Evolutionary conservation across 1,140 invertebrate species (phyloP).

Genomic region (Pomacea maculata): DNA sequence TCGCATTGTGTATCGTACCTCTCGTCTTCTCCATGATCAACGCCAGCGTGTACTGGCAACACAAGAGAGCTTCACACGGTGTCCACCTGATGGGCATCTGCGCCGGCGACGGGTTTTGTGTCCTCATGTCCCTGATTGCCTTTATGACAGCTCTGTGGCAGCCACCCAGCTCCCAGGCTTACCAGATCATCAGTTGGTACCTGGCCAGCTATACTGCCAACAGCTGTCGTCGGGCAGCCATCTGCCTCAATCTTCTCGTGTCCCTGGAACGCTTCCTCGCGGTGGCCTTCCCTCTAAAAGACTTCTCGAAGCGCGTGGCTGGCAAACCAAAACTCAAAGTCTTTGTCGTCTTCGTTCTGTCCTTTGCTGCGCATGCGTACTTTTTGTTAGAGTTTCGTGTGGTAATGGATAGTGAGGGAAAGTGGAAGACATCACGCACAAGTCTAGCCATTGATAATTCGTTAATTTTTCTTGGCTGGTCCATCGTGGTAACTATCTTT

Average conservation of each 20-base stretch:
- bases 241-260: slow-evolving; percentile 6
- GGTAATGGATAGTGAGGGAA: not conserved
- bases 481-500: not conserved
- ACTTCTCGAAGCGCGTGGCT: not conserved
- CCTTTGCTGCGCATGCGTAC: slow-evolving; percentile 8
- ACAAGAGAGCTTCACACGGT: not conserved
- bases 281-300: slow-evolving; percentile 13
- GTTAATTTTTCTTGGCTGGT: not conserved
- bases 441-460: not conserved
- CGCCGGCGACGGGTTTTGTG: slow-evolving; percentile 8
- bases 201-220: slow-evolving; percentile 1
- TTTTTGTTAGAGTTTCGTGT: not conserved
- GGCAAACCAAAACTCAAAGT: not conserved
- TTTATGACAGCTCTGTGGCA: not conserved
- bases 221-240: slow-evolving; percentile 5
- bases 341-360: not conserved
- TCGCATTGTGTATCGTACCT: slow-evolving; percentile 1
- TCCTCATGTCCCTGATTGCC: not conserved
- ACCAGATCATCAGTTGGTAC: slow-evolving; percentile 10
- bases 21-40: slow-evolving; percentile 4
- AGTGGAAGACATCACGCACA: slow-evolving; percentile 2
- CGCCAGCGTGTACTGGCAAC: slow-evolving; percentile 15
- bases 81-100: slow-evolving; percentile 3
- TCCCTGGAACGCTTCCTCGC: slow-evolving; percentile 13
- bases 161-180: not conserved